phyloP scores from a whole-genome alignment of 2,797 vertebrate species.

The Nasua narica region DNA sequence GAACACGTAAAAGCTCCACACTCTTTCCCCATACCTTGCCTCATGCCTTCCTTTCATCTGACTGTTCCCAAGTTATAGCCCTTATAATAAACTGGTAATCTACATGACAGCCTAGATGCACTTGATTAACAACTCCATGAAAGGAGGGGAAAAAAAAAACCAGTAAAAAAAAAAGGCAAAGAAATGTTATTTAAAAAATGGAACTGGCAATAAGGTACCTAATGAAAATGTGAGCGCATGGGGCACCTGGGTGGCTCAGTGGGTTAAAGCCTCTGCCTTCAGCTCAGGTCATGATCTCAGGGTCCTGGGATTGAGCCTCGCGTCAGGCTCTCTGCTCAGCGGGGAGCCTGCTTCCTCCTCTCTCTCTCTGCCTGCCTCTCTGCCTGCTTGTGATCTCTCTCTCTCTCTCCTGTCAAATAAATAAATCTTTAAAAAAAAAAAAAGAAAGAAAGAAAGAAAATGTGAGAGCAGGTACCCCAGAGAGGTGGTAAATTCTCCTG shows the following conservation, averaged over 20 bases:
- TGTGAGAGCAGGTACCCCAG: neutral
- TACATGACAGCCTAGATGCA: neutral
- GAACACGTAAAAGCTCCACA: neutral
- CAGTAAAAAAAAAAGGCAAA: neutral
- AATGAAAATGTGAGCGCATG: no score
- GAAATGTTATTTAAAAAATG: neutral
- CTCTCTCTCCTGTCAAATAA: no score
- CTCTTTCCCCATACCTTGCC: neutral
- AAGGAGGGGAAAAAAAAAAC: neutral
- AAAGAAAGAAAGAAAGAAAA: neutral
- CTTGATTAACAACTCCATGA: neutral
- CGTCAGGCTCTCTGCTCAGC: no score
- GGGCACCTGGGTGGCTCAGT: neutral
- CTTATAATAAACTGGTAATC: neutral
- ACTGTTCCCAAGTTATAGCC: neutral
- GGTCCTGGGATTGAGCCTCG: neutral
- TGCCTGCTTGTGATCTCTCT: no score
- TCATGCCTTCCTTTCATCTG: neutral
- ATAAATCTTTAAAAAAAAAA: neutral
- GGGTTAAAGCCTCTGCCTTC: no score
- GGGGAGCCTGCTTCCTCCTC: no score
- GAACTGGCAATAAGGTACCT: neutral
- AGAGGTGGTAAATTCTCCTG: neutral
- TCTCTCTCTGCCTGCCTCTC: no score
- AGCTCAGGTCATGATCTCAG: neutral